Evolutionary conservation across 2,797 vertebrate genomes (phyloP), one percentile per base, ranked within the genome.

Genomic region (Xenentodon cancila): DNA sequence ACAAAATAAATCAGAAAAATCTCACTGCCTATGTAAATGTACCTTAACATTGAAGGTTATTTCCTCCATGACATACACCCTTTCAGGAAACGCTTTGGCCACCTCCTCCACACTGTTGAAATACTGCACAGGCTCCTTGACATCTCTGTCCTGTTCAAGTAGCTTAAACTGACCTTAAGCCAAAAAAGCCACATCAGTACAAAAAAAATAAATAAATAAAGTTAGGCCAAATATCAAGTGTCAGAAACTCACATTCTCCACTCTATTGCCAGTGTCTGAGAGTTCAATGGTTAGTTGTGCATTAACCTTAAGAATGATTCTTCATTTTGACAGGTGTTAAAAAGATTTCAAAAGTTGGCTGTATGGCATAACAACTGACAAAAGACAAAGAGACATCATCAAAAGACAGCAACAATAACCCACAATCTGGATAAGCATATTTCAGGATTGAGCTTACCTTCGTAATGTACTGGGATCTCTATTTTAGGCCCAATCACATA

Each of bases 1-100:
- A 40, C 37, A 40, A 13, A 40, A 40, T 13, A 16, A 18, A 48
- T 20, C 18, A 37, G 2, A 15, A 40, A 1, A 57, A 62, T 57
- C 7, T 0, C 3, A 8, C 37, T 3, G 20, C 7, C 0, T 22
- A 8, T 43, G 47, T 22, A 71, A 72, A 88, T 68, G 75, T 92
- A 99, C 98, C 97, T 99, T 99, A 87, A 99, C 97, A 65, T 99
- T 99, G 90, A 99, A 99, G 25, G 95, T 96, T 86, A 99, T 99
- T 90, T 99, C 98, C 92, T 99, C 98, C 97, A 99, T 99, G 93
- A 99, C 98, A 78, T 99, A 99, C 50, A 99, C 98, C 73, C 97
- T 94, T 63, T 99, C 98, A 79, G 98, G 98, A 93, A 99, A 99
- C 42, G 97, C 97, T 93, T 99, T 99, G 68, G 98, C 98, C 92